These are phyloP conservation scores for Montipora capitata DNA, from an alignment of 92 coral and sea anemone genomes.

Conservation along the genomic window DNA sequence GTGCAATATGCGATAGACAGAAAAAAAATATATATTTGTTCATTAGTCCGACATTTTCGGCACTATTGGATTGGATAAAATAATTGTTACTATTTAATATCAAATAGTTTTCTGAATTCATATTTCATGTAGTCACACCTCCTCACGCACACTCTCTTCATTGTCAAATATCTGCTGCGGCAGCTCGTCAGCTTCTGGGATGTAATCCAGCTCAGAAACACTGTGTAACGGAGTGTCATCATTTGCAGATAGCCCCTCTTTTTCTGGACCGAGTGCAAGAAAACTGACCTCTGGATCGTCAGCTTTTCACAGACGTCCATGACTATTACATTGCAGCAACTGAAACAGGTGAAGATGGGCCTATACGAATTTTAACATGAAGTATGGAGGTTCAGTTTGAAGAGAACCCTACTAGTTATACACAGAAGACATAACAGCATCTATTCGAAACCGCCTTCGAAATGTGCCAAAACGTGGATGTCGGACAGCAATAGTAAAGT, in stretches of 20 bases:
- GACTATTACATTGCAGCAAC: conserved; percentile 3
- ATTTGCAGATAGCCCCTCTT: conserved; percentile 25
- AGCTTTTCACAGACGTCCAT: too few relatives aligned
- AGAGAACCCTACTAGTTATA: too few relatives aligned
- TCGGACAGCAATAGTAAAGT: conserved; percentile 31
- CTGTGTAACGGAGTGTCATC: conserved; percentile 2
- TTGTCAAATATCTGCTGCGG: conserved; percentile 35
- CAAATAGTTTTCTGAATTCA: too few relatives aligned
- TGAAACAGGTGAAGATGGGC: neutral
- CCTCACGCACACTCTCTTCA: conserved; percentile 19
- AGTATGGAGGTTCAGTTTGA: too few relatives aligned
- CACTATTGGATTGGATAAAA: too few relatives aligned
- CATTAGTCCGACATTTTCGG: too few relatives aligned
- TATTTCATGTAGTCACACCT: neutral
- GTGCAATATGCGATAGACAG: too few relatives aligned
- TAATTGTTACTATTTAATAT: too few relatives aligned
- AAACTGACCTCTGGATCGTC: conserved; percentile 23
- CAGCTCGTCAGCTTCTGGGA: conserved; percentile 8
- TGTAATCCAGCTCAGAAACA: too few relatives aligned
- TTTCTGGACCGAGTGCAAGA: conserved; percentile 31
- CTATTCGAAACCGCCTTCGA: conserved; percentile 31
- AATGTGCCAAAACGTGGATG: conserved; percentile 45
- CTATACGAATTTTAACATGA: too few relatives aligned
- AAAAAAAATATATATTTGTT: too few relatives aligned
- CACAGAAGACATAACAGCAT: too few relatives aligned